Base-by-base conservation (phyloP, 1,140 invertebrate genomes). In the Aphelenchoides avenae region DNA sequence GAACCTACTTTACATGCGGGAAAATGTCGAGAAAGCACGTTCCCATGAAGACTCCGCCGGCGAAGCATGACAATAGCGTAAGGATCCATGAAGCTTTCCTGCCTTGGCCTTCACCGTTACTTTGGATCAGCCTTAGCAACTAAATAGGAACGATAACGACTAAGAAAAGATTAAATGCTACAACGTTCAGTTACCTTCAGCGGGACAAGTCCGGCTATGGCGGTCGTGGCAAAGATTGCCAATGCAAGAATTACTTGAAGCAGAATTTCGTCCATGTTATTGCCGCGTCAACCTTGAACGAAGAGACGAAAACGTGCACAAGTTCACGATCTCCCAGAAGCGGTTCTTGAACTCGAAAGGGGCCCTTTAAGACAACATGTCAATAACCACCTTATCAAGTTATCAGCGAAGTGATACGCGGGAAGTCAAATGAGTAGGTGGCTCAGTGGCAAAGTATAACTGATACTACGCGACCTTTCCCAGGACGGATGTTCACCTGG, bases 11-110 rank as follows among this genome's bases (percentile, higher is more conserved):
- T 0, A 87, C 84, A 79, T 91, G 89, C 15, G 89, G 88, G 37
- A 91, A 79, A 79, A 91, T 87, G 76, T 91, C 89, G 5, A 88
- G 79, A 30, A 89, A 77, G 18, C 87, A 85, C 0, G 89, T 91
- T 0, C 86, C 86, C 15, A 91, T 75, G 27, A 91, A 81, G 5
- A 91, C 87, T 0, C 89, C 89, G 2, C 86, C 89, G 20, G 88
- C 88, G 64, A 88, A 88, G 68, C 87, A 89, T 0, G 89, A 81
- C 6, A 91, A 72, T 11, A 85, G 69, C 52, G 76, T 78, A 26
- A 82, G 56, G 31, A 73, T 51, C 40, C 63, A 66, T 1, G 56
- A 63, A 9, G 61, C 41, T 20, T 43, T 48, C 50, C 63, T 48
- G 26, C 48, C 29, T 18, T 54, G 46, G 18, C 20, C 39, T 26